These are phyloP conservation scores for Piscicola geometra DNA, from an alignment of 2,888 invertebrate species.

Conservation along the genomic window DNA sequence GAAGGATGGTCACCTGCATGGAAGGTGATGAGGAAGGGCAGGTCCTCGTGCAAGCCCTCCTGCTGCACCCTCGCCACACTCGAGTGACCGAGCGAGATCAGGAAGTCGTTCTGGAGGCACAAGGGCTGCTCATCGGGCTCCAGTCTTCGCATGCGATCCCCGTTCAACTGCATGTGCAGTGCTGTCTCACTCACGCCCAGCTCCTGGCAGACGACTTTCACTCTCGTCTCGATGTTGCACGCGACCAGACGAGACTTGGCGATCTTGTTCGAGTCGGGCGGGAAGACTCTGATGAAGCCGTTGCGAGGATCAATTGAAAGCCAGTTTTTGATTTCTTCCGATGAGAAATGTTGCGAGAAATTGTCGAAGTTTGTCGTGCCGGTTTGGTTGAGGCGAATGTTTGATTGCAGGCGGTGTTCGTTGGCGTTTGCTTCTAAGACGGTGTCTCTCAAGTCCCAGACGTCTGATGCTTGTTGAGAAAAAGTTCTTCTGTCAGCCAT, in stretches of 20 bases:
- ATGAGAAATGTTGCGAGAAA: not conserved
- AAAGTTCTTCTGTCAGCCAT: constrained; percentile 35
- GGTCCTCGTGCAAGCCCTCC: constrained; percentile 51
- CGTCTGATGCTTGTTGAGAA: constrained; percentile 45
- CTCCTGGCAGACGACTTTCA: constrained; percentile 50
- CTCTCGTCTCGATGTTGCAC: constrained; percentile 53
- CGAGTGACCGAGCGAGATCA: constrained; percentile 53
- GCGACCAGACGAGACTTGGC: constrained; percentile 51
- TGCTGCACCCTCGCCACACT: constrained; percentile 52
- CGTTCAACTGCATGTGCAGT: constrained; percentile 55
- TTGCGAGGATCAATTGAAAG: constrained; percentile 50
- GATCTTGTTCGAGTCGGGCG: constrained; percentile 47
- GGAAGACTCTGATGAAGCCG: constrained; percentile 54
- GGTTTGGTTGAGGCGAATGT: constrained; percentile 6
- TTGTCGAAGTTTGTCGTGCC: not conserved
- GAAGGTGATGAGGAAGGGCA: constrained; percentile 54
- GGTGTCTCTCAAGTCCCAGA: constrained; percentile 54
- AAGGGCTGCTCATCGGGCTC: constrained; percentile 55
- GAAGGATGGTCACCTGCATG: too few relatives aligned
- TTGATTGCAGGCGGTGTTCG: constrained; percentile 34
- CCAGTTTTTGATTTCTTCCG: constrained; percentile 47
- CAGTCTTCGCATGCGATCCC: constrained; percentile 54
- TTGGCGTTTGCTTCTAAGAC: constrained; percentile 49
- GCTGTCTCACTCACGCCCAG: constrained; percentile 46
- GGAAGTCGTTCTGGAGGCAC: constrained; percentile 56